phyloP scores from a whole-genome alignment of 2,113 vertebrate species.

The Tyto alba region DNA sequence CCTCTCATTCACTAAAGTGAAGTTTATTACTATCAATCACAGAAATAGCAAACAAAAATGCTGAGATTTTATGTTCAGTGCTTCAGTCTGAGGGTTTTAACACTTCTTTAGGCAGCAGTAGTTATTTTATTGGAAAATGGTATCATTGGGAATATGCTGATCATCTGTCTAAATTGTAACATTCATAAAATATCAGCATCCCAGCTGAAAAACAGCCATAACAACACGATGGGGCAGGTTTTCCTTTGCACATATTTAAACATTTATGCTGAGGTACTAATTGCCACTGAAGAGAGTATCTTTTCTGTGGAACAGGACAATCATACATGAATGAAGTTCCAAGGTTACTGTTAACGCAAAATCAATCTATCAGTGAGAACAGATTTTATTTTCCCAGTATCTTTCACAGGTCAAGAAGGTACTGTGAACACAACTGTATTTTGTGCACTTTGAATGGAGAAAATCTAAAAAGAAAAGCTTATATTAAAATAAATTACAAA shows the following conservation, averaged over 20 bases:
- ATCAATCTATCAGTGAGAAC: background rate
- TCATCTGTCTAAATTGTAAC: conserved; percentile 28
- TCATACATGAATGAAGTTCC: background rate
- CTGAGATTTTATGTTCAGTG: conserved; percentile 45
- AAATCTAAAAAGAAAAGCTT: background rate
- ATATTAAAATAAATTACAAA: background rate
- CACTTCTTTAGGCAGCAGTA: conserved; percentile 26
- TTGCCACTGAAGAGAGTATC: background rate
- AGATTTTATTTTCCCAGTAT: background rate
- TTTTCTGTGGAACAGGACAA: background rate
- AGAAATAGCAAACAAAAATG: conserved; percentile 42
- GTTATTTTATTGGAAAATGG: conserved; percentile 42
- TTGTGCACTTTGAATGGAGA: background rate
- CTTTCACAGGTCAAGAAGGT: background rate
- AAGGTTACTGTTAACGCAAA: background rate
- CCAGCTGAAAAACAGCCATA: conserved; percentile 25
- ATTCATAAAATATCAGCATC: conserved; percentile 43
- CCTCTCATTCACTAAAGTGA: conserved; percentile 5
- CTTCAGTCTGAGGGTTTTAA: conserved; percentile 46
- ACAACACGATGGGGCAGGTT: background rate
- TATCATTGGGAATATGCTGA: conserved; percentile 38
- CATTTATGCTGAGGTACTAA: background rate
- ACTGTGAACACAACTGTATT: background rate
- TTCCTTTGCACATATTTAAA: background rate
- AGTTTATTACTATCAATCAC: conserved; percentile 51